A percentile compares a stretch with the other conserved stretches of the same genome.
phyloP scores from a whole-genome alignment of 1,140 invertebrate genomes.

The Drosophila lacertosa region DNA sequence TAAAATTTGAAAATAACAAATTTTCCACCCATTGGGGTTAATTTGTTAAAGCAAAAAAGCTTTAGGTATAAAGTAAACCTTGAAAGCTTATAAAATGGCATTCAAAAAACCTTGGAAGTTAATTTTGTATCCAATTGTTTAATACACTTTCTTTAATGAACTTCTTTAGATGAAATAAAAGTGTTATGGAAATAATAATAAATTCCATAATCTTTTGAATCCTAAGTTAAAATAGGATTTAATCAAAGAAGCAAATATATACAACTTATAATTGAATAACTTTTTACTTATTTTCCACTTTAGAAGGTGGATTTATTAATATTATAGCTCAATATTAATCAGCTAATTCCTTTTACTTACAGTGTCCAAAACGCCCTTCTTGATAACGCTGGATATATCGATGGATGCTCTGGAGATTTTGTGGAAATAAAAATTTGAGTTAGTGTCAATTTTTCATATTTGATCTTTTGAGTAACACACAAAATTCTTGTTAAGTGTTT shows the following conservation, averaged over 20 bases:
- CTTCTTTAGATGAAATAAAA: too few species aligned
- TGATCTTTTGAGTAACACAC: not conserved
- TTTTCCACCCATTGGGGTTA: not conserved
- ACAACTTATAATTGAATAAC: too few species aligned
- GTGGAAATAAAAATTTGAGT: slow-evolving; percentile 10
- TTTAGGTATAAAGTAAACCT: too few species aligned
- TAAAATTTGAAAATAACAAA: not conserved
- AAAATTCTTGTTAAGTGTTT: slow-evolving; percentile 31
- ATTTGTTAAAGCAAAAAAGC: not conserved
- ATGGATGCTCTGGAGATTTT: slow-evolving; percentile 86
- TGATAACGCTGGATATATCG: slow-evolving; percentile 88
- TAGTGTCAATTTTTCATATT: slow-evolving; percentile 1
- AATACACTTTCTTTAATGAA: too few species aligned
- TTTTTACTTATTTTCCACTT: not conserved
- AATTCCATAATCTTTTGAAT: too few species aligned
- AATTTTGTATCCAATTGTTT: too few species aligned
- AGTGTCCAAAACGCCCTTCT: slow-evolving; percentile 88
- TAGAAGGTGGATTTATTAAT: not conserved
- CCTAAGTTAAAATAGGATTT: too few species aligned
- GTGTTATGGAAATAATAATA: too few species aligned
- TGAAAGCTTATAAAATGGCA: too few species aligned
- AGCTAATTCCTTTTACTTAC: slow-evolving; percentile 85
- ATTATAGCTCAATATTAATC: too few species aligned
- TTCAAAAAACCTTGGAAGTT: too few species aligned
- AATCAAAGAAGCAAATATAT: too few species aligned